phyloP scores from a whole-genome alignment of 2,888 invertebrate genomes.

The Callinectes sapidus region DNA sequence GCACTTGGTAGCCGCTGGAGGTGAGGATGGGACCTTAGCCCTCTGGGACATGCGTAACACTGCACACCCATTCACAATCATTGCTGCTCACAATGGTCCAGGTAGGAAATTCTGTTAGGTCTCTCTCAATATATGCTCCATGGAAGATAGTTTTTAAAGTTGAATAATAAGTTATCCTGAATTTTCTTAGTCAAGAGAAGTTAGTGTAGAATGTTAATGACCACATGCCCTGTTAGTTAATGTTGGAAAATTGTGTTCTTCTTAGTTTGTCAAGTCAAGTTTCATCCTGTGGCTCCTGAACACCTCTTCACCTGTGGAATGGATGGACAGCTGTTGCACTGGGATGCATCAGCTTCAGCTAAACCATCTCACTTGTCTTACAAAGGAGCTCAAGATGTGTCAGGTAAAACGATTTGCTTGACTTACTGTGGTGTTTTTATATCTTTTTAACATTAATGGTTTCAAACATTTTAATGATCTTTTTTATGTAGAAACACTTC shows the following conservation, averaged over 20 bases:
- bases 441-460: neutral
- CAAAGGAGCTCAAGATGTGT: conserved; percentile 41
- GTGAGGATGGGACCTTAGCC: conserved; percentile 89
- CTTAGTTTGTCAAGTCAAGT: conserved; percentile 84
- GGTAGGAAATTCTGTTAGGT: conserved; percentile 45
- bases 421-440: neutral
- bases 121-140: neutral
- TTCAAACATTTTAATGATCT: neutral
- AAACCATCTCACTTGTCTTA: conserved; percentile 40
- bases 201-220: neutral
- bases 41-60: conserved; percentile 93
- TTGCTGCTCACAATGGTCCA: conserved; percentile 84
- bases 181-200: neutral
- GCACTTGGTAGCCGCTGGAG: conserved; percentile 89
- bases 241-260: neutral
- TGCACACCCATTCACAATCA: conserved; percentile 86
- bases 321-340: conserved; percentile 92
- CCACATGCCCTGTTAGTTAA: neutral
- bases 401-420: conserved; percentile 42
- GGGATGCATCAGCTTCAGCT: conserved; percentile 82
- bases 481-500: neutral
- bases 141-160: neutral
- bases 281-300: conserved; percentile 90
- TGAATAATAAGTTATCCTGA: neutral
- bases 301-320: conserved; percentile 88